Conservation (phyloP, 2,888 invertebrate genomes). For the Leptinotarsa rubiginosa region DNA sequence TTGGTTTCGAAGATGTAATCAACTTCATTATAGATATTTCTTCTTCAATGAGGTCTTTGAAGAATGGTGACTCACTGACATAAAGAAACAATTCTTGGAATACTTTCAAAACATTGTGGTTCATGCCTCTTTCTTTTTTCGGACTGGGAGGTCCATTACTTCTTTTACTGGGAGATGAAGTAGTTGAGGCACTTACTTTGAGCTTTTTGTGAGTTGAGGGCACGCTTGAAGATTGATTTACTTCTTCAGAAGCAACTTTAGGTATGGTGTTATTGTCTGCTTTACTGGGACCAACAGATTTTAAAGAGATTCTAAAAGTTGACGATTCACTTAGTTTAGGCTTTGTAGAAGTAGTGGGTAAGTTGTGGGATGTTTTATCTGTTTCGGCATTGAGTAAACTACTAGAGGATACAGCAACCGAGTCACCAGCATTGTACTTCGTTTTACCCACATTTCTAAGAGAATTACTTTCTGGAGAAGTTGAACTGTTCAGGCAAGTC, state of each 20-base stretch:
- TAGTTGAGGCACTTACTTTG: neutral
- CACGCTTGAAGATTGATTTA: neutral
- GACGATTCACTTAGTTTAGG: neutral
- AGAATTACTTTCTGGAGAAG: too few relatives aligned
- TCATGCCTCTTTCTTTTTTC: slow-evolving; percentile 14
- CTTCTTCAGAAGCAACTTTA: neutral
- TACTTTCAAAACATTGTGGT: slow-evolving; percentile 4
- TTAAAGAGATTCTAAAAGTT: neutral
- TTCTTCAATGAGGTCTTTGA: slow-evolving; percentile 13
- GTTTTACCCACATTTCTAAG: too few relatives aligned
- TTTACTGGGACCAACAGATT: neutral
- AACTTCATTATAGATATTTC: slow-evolving; percentile 8
- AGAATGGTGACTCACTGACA: slow-evolving; percentile 3
- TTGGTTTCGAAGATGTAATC: slow-evolving; percentile 20
- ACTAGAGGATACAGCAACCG: too few relatives aligned
- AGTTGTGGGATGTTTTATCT: neutral
- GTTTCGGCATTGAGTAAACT: neutral
- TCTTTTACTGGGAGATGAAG: neutral
- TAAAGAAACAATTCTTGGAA: slow-evolving; percentile 10
- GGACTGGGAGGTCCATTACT: neutral
- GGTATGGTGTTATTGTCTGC: neutral
- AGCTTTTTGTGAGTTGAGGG: neutral
- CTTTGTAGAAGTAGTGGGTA: neutral
- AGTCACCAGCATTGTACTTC: too few relatives aligned
- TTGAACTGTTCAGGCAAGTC: too few relatives aligned